phyloP scores from a whole-genome alignment of 2,888 invertebrate species.

The Perizoma affinitatum region DNA sequence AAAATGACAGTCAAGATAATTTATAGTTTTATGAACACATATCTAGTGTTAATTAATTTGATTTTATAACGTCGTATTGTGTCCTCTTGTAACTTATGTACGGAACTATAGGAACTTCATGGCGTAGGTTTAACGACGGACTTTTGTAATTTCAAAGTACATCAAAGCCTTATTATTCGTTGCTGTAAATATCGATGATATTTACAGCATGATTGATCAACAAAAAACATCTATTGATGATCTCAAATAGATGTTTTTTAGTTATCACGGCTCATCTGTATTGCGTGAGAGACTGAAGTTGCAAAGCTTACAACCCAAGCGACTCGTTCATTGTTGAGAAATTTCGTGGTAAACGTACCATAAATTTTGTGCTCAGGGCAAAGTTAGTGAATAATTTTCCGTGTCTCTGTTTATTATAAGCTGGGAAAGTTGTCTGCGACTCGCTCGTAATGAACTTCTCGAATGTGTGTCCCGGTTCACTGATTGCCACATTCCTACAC shows the following conservation, averaged over 20 bases:
- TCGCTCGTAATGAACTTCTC: conserved; percentile 70
- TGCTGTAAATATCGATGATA: conserved; percentile 15
- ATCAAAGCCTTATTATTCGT: too few relatives aligned
- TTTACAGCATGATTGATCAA: conserved; percentile 20
- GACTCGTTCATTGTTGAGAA: conserved; percentile 79
- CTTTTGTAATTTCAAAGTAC: too few relatives aligned
- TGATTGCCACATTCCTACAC: conserved; percentile 51
- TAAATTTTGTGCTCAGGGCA: conserved; percentile 76
- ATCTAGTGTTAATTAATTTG: too few relatives aligned
- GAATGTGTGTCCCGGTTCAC: conserved; percentile 61
- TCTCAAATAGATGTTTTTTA: conserved; percentile 35
- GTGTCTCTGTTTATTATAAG: conserved; percentile 82
- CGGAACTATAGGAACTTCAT: too few relatives aligned
- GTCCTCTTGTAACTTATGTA: too few relatives aligned
- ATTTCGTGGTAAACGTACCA: conserved; percentile 79
- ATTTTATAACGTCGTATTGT: too few relatives aligned
- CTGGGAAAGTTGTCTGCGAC: conserved; percentile 69
- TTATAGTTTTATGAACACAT: too few relatives aligned
- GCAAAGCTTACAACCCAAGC: conserved; percentile 72
- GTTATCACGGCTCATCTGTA: conserved; percentile 52
- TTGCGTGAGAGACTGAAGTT: conserved; percentile 62
- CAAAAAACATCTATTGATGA: conserved; percentile 14
- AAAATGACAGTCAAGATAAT: not conserved
- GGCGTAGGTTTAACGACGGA: too few relatives aligned
- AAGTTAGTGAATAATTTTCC: conserved; percentile 82